These are phyloP conservation scores for Glaucomys volans DNA, from an alignment of 2,113 vertebrate genomes.

Conservation along the genomic window DNA sequence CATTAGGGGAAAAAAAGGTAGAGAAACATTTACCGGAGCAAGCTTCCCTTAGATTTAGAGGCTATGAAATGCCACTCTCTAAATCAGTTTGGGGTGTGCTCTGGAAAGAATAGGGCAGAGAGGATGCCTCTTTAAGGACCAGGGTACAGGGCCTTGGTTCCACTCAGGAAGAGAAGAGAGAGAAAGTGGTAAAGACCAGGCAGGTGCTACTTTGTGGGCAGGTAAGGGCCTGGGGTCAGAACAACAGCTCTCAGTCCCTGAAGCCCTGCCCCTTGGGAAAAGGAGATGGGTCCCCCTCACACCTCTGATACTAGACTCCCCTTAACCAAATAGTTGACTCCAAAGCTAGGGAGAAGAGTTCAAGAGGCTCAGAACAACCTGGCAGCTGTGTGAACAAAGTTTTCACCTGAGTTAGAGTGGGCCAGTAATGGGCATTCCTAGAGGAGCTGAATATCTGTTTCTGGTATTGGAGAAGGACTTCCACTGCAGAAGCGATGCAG, in stretches of 20 bases:
- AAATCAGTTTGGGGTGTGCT: neutral
- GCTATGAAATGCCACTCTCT: conserved; percentile 8
- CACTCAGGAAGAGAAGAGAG: neutral
- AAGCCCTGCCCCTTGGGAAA: neutral
- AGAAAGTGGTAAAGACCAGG: neutral
- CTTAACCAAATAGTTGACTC: neutral
- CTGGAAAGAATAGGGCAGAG: neutral
- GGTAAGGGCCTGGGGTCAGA: neutral
- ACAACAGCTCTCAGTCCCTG: neutral
- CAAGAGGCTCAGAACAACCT: neutral
- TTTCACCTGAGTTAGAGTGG: neutral
- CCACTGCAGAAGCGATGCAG: neutral
- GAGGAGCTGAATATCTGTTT: neutral
- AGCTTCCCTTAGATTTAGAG: neutral
- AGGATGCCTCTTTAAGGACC: neutral
- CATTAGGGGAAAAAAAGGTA: neutral
- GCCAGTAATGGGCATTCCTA: neutral
- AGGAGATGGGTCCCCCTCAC: neutral
- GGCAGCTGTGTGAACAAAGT: neutral
- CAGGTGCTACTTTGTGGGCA: no score
- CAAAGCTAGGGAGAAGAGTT: neutral
- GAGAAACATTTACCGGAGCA: neutral
- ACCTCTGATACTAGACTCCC: neutral
- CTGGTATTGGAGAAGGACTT: neutral
- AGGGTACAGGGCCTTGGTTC: neutral